phyloP scores from a whole-genome alignment of 1,140 invertebrate species.

The Anastrepha ludens region DNA sequence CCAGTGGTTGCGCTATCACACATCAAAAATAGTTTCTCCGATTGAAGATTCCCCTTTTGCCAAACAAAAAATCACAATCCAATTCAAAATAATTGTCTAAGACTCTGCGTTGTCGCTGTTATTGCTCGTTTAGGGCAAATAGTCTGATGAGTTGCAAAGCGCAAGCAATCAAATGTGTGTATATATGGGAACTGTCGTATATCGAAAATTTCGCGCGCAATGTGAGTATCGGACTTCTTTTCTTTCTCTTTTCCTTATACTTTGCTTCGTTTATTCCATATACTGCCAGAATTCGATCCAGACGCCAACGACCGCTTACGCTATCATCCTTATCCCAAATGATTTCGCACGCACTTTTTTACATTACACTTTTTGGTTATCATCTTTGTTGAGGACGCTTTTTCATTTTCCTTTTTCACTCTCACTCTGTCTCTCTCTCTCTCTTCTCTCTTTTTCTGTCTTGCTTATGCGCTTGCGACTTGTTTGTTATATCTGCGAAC shows the following conservation, averaged over 20 bases:
- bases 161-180: not conserved
- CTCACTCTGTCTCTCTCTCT: not conserved
- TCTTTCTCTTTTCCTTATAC: not conserved
- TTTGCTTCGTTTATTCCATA: too few species aligned
- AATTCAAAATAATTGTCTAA: constrained; percentile 3
- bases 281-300: not conserved
- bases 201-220: not conserved
- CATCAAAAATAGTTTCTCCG: constrained; percentile 76
- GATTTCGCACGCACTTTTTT: not conserved
- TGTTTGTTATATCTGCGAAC: not conserved
- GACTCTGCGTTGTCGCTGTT: not conserved
- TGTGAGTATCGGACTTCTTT: not conserved
- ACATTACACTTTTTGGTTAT: not conserved
- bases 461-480: constrained; percentile 20
- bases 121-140: not conserved
- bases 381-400: not conserved
- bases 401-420: not conserved
- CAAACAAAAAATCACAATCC: not conserved
- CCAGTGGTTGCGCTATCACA: constrained; percentile 81
- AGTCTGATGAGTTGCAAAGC: not conserved
- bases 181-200: not conserved
- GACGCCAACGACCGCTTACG: not conserved
- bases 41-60: not conserved
- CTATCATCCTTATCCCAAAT: constrained; percentile 2
- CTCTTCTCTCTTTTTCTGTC: not conserved